Conservation (phyloP, 2,797 vertebrate species). For the Argentina silus region DNA sequence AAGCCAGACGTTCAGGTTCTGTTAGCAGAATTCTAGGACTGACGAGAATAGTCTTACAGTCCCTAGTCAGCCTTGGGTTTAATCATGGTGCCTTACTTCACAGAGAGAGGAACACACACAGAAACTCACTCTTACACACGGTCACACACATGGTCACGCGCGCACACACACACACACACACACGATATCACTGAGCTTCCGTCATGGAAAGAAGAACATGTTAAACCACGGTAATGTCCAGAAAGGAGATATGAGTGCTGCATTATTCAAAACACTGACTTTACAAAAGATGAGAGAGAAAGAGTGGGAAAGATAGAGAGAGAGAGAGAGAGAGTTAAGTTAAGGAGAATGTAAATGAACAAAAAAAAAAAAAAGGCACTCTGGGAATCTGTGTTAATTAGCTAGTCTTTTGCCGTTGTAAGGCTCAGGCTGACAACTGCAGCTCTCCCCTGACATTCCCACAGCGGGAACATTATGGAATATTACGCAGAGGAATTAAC, state of each 20-base stretch:
- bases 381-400: conserved; percentile 73
- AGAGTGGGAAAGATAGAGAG: conserved; percentile 2
- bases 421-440: conserved; percentile 75
- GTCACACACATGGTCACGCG: neutral
- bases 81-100: no score
- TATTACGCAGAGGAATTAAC: conserved; percentile 84
- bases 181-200: no score
- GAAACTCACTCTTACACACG: neutral
- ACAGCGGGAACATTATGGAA: conserved; percentile 79
- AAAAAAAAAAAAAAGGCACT: no score
- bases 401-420: conserved; percentile 75
- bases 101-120: conserved; percentile 33
- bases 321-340: conserved; percentile 30
- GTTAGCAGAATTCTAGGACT: no score
- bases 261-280: conserved; percentile 5
- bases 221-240: neutral
- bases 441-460: conserved; percentile 68
- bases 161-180: no score
- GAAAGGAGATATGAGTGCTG: conserved; percentile 18
- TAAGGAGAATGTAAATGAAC: no score
- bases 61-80: no score
- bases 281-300: conserved; percentile 4
- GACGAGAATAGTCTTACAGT: no score
- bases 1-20: no score
- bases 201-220: no score